Evolutionary conservation across 2,797 vertebrate species (phyloP).

Genomic region (Semotilus atromaculatus): DNA sequence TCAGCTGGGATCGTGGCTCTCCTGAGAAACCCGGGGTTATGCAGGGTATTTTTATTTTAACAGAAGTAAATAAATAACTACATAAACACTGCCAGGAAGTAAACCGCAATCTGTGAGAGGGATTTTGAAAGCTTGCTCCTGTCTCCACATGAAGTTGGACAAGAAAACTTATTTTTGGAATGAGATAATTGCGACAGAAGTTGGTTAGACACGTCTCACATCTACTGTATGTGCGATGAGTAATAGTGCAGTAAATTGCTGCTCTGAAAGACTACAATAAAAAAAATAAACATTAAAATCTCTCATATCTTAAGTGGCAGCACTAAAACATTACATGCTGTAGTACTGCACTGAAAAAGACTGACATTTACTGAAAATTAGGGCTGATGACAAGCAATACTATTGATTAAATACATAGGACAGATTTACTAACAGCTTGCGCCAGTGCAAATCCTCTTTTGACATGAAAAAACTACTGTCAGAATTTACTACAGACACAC

Average conservation of each 20-base stretch:
- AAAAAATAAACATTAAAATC: not conserved
- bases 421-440: no score
- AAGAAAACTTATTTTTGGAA: conserved; percentile 17
- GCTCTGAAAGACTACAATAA: conserved; percentile 1
- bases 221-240: not conserved
- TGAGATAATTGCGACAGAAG: conserved; percentile 49
- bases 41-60: conserved; percentile 67
- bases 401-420: not conserved
- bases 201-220: not conserved
- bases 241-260: not conserved
- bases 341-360: not conserved
- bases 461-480: no score
- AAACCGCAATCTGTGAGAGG: conserved; percentile 67
- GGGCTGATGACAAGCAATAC: no score
- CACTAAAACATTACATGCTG: conserved; percentile 25
- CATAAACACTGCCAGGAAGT: conserved; percentile 59
- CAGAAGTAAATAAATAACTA: conserved; percentile 37
- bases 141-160: conserved; percentile 65
- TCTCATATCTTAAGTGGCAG: not conserved
- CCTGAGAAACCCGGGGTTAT: conserved; percentile 74
- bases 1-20: conserved; percentile 77
- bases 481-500: no score
- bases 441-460: no score
- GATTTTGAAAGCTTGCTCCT: conserved; percentile 58
- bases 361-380: not conserved